Percentiles rank a stretch among this genome's conserved stretches.
Conservation (phyloP, 2,113 vertebrate genomes). For the Arizona elegans region DNA sequence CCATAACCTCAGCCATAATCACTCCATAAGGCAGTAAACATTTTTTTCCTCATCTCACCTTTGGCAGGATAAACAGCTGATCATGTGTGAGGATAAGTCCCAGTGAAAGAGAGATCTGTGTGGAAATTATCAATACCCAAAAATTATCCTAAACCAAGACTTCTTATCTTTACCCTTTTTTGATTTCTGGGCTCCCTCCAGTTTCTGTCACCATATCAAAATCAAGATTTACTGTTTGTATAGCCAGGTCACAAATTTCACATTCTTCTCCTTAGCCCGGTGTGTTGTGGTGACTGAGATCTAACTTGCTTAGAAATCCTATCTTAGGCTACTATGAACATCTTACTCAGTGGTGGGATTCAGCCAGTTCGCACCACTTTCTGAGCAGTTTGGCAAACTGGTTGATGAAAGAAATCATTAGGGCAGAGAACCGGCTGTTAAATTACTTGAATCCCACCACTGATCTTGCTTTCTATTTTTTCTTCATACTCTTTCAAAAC, state of each 20-base stretch:
- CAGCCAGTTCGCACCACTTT: too few relatives aligned
- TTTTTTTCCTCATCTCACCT: background rate
- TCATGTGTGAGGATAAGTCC: background rate
- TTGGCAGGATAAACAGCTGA: background rate
- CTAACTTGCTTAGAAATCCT: background rate
- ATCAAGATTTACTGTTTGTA: background rate
- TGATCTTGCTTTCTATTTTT: background rate
- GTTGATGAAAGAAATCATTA: too few relatives aligned
- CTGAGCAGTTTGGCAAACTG: too few relatives aligned
- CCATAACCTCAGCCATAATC: background rate
- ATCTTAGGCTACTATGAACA: background rate
- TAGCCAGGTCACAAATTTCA: background rate
- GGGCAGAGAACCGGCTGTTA: too few relatives aligned
- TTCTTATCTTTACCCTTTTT: background rate
- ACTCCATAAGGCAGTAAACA: background rate
- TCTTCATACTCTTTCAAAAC: too few relatives aligned
- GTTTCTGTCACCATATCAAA: background rate
- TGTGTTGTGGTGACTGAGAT: too few relatives aligned
- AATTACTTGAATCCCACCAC: too few relatives aligned
- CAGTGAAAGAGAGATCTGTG: background rate
- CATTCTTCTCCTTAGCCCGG: background rate
- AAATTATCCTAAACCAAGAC: background rate
- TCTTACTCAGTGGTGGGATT: too few relatives aligned
- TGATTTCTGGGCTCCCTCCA: background rate
- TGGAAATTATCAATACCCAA: background rate